Conservation (phyloP, 2,888 invertebrate species). For the Callosobruchus maculatus region DNA sequence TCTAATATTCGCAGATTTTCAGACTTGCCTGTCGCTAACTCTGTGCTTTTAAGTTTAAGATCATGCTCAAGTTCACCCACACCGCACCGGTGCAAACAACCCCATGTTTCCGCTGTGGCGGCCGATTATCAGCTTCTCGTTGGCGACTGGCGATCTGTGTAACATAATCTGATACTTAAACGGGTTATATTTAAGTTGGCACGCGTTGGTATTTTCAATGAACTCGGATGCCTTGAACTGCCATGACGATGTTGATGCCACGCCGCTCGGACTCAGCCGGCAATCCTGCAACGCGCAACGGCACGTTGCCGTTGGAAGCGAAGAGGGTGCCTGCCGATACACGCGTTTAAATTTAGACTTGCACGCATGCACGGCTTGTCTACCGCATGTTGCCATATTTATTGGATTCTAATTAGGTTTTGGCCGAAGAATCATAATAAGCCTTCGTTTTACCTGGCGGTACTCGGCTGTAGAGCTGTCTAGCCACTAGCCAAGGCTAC, state of each 20-base stretch:
- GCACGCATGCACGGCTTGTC: neutral
- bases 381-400: neutral
- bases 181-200: slow-evolving; percentile 24
- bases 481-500: no score
- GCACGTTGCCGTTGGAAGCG: neutral
- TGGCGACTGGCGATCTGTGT: slow-evolving; percentile 12
- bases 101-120: no score
- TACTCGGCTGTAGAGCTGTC: no score
- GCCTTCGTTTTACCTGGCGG: no score
- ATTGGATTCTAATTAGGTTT: no score
- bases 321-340: neutral
- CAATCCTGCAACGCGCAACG: no score
- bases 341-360: neutral
- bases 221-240: slow-evolving; percentile 22
- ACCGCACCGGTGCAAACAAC: no score
- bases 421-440: neutral
- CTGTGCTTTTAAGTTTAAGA: no score
- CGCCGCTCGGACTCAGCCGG: neutral
- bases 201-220: slow-evolving; percentile 30
- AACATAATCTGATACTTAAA: slow-evolving; percentile 24
- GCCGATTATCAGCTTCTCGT: no score
- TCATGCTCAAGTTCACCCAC: no score
- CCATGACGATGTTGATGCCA: neutral
- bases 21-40: no score
- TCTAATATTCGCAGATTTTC: no score